These are phyloP conservation scores for Aradus depressus DNA, from an alignment of 2,888 invertebrate genomes.

Conservation along the genomic window DNA sequence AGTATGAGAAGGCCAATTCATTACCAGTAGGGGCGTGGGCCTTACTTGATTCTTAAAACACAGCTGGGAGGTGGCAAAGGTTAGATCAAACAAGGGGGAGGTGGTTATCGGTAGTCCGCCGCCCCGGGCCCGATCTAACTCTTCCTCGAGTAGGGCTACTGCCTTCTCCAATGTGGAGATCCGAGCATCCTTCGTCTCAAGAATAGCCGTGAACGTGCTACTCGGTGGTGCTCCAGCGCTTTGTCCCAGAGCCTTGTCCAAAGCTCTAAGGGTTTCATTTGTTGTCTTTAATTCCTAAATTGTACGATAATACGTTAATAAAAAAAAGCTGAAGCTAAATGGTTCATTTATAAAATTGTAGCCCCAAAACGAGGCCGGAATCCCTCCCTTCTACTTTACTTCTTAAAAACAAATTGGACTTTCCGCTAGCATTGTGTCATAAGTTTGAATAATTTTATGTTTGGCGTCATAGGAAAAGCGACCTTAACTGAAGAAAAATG, in stretches of 20 bases:
- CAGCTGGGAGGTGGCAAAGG: slow-evolving; percentile 22
- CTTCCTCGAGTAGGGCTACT: slow-evolving; percentile 65
- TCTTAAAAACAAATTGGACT: too few relatives aligned
- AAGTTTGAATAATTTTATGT: too few relatives aligned
- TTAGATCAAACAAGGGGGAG: slow-evolving; percentile 42
- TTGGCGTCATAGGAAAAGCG: too few relatives aligned
- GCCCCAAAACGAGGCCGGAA: too few relatives aligned
- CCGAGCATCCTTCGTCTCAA: slow-evolving; percentile 77
- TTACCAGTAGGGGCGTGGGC: slow-evolving; percentile 8
- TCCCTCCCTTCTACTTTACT: too few relatives aligned
- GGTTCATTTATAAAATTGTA: too few relatives aligned
- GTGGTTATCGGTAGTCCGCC: slow-evolving; percentile 34
- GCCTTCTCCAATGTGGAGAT: slow-evolving; percentile 80
- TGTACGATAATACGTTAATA: slow-evolving; percentile 20
- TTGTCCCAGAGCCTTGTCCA: slow-evolving; percentile 65
- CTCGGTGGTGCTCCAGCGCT: slow-evolving; percentile 47
- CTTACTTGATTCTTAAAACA: slow-evolving; percentile 71
- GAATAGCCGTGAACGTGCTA: slow-evolving; percentile 64
- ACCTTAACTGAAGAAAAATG: too few relatives aligned
- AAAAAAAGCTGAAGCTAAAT: neutral
- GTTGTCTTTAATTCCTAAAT: slow-evolving; percentile 68
- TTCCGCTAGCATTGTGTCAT: too few relatives aligned
- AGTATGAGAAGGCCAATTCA: slow-evolving; percentile 12
- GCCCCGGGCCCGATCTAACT: slow-evolving; percentile 49
- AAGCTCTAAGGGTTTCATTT: slow-evolving; percentile 72